phyloP scores from a whole-genome alignment of 2,797 vertebrate species.

The Gambusia yucatana region DNA sequence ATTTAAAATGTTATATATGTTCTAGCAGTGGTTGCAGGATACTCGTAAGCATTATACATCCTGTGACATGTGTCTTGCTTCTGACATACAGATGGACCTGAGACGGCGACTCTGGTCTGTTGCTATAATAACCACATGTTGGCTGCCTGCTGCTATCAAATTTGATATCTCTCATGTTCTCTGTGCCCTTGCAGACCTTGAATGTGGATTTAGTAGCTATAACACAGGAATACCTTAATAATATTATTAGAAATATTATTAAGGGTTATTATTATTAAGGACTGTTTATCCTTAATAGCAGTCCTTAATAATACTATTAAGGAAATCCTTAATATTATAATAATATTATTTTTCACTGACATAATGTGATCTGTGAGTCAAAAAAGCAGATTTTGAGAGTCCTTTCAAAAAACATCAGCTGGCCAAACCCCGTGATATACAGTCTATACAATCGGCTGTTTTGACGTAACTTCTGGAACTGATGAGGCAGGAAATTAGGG shows the following conservation, averaged over 20 bases:
- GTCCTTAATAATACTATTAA: no score
- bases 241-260: no score
- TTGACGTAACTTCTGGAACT: constrained; percentile 49
- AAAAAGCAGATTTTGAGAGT: constrained; percentile 16
- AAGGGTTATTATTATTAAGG: no score
- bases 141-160: constrained; percentile 63
- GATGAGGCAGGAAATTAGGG: constrained; percentile 42
- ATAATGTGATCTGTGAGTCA: background rate
- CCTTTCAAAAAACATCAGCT: constrained; percentile 3
- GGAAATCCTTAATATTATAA: no score
- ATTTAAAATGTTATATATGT: background rate
- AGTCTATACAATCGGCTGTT: background rate
- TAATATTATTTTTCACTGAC: background rate
- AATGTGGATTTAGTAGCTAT: background rate
- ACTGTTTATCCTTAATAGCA: no score
- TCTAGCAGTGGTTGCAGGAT: background rate
- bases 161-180: constrained; percentile 60
- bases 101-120: constrained; percentile 71
- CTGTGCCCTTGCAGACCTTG: constrained; percentile 47
- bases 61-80: background rate
- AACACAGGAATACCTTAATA: no score
- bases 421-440: constrained; percentile 25
- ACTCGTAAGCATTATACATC: background rate
- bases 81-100: background rate
- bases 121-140: constrained; percentile 88